Evolutionary conservation across 2,113 vertebrate species (phyloP).

Genomic region (Strix aluco): DNA sequence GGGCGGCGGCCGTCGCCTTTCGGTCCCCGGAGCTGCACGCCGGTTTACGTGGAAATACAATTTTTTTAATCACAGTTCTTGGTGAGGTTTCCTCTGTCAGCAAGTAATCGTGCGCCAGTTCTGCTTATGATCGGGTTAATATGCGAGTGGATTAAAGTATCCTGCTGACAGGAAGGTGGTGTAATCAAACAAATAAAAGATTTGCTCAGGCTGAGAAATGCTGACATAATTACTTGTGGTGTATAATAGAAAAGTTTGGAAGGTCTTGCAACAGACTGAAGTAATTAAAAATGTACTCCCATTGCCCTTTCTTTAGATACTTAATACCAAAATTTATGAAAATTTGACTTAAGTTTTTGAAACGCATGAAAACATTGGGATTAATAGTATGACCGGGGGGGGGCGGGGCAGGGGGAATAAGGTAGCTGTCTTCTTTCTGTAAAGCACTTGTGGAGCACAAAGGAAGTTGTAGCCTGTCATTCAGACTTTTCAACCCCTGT

Average conservation of each 20-base stretch:
- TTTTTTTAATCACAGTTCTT: rapidly evolving
- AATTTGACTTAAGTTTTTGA: neutral
- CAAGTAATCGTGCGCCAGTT: rapidly evolving
- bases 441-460: rapidly evolving
- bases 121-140: rapidly evolving
- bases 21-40: neutral
- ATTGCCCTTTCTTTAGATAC: neutral
- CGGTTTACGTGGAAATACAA: rapidly evolving
- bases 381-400: rapidly evolving
- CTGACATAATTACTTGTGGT: rapidly evolving
- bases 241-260: too few species aligned
- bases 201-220: neutral
- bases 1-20: neutral
- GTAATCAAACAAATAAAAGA: neutral
- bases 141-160: rapidly evolving
- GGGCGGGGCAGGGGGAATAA: neutral
- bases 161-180: too few species aligned
- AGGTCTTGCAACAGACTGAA: rapidly evolving
- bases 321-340: neutral
- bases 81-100: too few species aligned
- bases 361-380: neutral
- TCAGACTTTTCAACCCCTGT: rapidly evolving
- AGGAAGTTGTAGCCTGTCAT: rapidly evolving
- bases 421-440: neutral
- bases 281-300: neutral